Conservation (phyloP, 2,797 vertebrate genomes). For the Pantherophis alleghaniensis region DNA sequence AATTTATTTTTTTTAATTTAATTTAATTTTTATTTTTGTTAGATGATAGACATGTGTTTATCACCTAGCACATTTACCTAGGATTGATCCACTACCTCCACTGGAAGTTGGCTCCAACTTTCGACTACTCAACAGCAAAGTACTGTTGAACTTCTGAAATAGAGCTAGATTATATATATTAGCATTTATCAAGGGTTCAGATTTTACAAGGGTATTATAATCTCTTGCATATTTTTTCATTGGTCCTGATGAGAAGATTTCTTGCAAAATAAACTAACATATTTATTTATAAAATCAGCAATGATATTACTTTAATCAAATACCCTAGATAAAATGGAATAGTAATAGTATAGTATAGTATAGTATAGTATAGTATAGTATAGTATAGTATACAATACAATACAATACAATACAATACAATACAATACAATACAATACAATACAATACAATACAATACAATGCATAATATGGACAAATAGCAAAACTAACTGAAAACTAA, state of each 20-base stretch:
- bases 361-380: too few species aligned
- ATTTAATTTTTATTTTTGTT: background rate
- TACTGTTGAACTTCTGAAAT: background rate
- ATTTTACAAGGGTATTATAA: too few species aligned
- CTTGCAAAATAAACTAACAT: background rate
- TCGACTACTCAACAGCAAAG: background rate
- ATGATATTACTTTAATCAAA: background rate
- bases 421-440: too few species aligned
- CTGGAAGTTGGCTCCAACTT: background rate
- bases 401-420: too few species aligned
- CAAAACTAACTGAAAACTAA: background rate
- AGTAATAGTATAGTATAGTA: too few species aligned
- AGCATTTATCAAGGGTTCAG: background rate
- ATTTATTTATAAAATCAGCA: background rate
- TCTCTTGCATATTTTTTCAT: background rate
- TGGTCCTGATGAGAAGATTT: too few species aligned
- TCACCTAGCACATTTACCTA: background rate
- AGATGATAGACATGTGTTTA: background rate
- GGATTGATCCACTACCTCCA: background rate
- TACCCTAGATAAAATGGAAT: background rate
- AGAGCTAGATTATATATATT: background rate
- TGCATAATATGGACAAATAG: background rate
- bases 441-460: too few species aligned
- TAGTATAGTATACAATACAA: too few species aligned
- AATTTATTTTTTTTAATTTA: background rate